Evolutionary conservation across 2,888 invertebrate genomes (phyloP), one percentile per base, ranked within the genome.

Genomic region (Andrena praecox): DNA sequence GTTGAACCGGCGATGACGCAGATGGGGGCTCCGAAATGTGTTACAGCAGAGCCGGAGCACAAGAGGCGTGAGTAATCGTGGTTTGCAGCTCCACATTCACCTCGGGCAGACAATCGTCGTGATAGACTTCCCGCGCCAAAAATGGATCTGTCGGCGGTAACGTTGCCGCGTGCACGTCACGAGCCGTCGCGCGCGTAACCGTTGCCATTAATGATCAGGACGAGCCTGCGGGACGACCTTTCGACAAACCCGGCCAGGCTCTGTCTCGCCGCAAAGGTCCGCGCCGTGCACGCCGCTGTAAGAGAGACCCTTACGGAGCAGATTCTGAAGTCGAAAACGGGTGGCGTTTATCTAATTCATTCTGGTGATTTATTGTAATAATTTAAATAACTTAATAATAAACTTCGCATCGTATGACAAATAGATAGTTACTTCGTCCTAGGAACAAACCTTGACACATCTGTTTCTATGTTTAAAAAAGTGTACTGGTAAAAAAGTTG

Each of bases 91-190:
- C 29, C 67, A 10, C 29, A 12, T 56, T 63, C 35, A 31, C n/a
- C 35, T 50, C 48, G 24, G 8, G 8, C n/a, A 33, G 27, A 60
- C 64, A 73, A 70, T 69, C 74, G 76, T 79, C 24, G 33, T 29
- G 67, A 48, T 27, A 59, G 27, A 54, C 78, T 63, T 86, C 84
- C 75, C 86, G 60, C 84, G 62, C 84, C 81, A 86, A 86, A 86
- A 63, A 86, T 74, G 84, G 86, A 59, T 59, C 66, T 74, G 50
- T 6, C 31, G 29, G 16, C 8, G 31, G 4, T 27, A 42, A 54
- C n/a, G 33, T 10, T 27, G 4, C n/a, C 10, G 71, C 27, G 42
- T n/a, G 42, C 52, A 35, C 27, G 20, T 29, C 31, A 35, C n/a
- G 29, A 71, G n/a, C 67, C 66, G 2, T 20, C 27, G 10, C 50